These are phyloP conservation scores for Theonella swinhoei DNA, from an alignment of 37 sponge, comb jelly and placozoan species.

Conservation along the genomic window DNA sequence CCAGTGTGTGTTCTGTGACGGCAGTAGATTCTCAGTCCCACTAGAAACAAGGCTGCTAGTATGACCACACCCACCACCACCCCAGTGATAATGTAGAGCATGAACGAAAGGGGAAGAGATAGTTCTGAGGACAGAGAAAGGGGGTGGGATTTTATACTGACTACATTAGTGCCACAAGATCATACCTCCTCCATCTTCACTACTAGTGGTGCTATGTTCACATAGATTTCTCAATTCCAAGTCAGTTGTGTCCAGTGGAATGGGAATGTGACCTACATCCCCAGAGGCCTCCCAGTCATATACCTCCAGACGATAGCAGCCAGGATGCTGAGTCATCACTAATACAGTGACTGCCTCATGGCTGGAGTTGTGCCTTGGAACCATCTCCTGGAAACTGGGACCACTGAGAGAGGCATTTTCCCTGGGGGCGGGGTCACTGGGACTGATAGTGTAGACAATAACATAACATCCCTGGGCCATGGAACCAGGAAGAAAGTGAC, in stretches of 20 bases:
- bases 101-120: background rate
- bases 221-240: background rate
- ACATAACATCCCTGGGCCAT: background rate
- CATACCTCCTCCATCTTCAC: too few relatives aligned
- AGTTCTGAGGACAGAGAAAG: background rate
- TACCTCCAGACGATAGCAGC: background rate
- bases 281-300: background rate
- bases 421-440: background rate
- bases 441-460: too few relatives aligned
- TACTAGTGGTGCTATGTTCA: background rate
- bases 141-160: too few relatives aligned
- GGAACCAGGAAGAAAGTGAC: background rate
- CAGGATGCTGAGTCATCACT: background rate
- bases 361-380: background rate
- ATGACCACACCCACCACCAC: background rate
- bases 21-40: background rate
- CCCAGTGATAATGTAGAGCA: background rate
- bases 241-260: background rate
- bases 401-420: background rate
- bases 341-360: background rate
- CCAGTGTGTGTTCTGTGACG: background rate
- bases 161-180: background rate
- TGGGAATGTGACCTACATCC: background rate
- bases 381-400: background rate
- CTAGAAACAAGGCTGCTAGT: background rate